Conservation (phyloP, 2,888 invertebrate genomes). For the Heliconius ethilla region DNA sequence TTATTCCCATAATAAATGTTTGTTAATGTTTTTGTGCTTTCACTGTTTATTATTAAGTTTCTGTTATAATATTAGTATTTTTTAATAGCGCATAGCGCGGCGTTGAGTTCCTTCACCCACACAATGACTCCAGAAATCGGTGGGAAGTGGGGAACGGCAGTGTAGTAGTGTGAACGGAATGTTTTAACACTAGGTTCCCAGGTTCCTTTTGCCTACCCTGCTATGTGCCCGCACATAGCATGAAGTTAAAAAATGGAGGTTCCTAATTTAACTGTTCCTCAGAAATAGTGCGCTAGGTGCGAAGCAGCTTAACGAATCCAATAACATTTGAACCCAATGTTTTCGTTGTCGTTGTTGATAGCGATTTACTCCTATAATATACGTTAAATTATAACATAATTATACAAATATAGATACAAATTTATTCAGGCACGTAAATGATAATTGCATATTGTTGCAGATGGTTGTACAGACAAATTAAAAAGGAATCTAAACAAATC, state of each 20-base stretch:
- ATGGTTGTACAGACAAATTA: slow-evolving; percentile 64
- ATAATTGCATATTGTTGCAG: slow-evolving; percentile 48
- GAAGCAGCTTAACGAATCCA: neutral
- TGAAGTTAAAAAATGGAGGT: neutral
- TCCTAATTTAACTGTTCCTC: neutral
- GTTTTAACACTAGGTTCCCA: too few relatives aligned
- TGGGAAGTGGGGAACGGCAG: too few relatives aligned
- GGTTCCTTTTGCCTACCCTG: too few relatives aligned
- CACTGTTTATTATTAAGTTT: neutral
- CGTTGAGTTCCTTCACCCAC: too few relatives aligned
- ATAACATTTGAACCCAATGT: neutral
- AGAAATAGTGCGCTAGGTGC: neutral
- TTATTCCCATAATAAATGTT: slow-evolving; percentile 15
- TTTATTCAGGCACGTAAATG: neutral
- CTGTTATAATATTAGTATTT: neutral
- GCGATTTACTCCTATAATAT: too few relatives aligned
- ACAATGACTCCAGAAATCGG: too few relatives aligned
- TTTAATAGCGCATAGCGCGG: neutral
- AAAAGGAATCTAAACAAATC: slow-evolving; percentile 45
- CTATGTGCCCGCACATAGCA: too few relatives aligned
- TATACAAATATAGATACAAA: neutral
- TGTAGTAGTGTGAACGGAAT: too few relatives aligned
- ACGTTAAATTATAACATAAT: too few relatives aligned
- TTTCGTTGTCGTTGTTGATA: too few relatives aligned
- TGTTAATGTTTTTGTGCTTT: neutral